Percentiles rank a stretch among this genome's conserved stretches.
Conservation (phyloP, 1,140 invertebrate species). For the Calephelis virginiensis region DNA sequence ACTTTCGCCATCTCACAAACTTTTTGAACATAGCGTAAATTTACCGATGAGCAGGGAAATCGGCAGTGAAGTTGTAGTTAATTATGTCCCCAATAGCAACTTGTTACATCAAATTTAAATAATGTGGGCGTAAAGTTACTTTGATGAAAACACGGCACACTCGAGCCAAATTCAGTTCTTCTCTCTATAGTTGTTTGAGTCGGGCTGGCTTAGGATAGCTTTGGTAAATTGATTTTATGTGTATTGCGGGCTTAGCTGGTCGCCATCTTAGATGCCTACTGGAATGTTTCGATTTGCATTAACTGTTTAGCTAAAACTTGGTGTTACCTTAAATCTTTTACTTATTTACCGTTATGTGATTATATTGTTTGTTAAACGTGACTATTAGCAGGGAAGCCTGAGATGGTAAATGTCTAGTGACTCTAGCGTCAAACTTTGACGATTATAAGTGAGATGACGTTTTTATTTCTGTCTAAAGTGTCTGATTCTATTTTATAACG, state of each 20-base stretch:
- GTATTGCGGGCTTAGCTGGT: neutral
- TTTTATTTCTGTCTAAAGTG: too few species aligned
- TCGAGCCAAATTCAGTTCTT: conserved; percentile 27
- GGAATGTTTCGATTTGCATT: neutral
- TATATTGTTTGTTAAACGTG: too few species aligned
- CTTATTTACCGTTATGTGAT: too few species aligned
- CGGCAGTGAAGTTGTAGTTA: neutral
- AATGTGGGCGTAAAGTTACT: neutral
- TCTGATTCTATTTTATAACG: too few species aligned
- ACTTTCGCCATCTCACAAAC: too few species aligned
- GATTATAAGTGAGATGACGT: too few species aligned
- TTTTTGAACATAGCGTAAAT: neutral
- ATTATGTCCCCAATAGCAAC: neutral
- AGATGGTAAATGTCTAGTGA: too few species aligned
- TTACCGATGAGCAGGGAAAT: neutral
- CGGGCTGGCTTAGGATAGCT: conserved; percentile 61
- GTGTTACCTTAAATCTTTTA: neutral
- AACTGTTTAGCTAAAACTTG: neutral
- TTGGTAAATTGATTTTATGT: conserved; percentile 75
- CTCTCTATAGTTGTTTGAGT: conserved; percentile 44
- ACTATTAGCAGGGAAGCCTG: too few species aligned
- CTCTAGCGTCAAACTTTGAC: too few species aligned
- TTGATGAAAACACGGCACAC: conserved; percentile 3
- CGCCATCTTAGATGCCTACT: neutral
- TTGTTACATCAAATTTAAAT: conserved; percentile 6